Evolutionary conservation across 2,797 vertebrate species (phyloP).

Genomic region (Myioborus melanocephalus): DNA sequence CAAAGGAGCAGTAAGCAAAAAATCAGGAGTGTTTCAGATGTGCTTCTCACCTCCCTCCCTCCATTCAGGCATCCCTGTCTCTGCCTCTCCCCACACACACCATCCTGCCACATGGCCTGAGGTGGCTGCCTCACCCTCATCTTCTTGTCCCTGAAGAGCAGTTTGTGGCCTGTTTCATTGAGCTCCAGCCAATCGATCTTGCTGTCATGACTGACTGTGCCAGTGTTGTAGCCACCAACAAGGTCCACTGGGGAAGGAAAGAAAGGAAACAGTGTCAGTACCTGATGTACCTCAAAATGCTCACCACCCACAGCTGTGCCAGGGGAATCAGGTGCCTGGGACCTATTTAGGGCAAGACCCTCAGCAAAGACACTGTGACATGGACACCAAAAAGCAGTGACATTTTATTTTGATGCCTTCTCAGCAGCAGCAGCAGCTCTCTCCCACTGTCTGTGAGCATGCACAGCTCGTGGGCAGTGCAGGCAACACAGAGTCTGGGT

Average conservation of each 20-base stretch:
- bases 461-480: not conserved
- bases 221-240: slow-evolving; percentile 81
- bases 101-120: not conserved
- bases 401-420: not conserved
- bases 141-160: slow-evolving; percentile 97
- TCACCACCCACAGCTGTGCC: not conserved
- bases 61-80: not conserved
- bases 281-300: not conserved
- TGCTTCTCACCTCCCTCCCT: not conserved
- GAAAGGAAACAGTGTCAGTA: not conserved
- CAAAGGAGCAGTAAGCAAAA: not conserved
- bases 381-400: not conserved
- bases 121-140: slow-evolving; percentile 81
- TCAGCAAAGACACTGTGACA: not conserved
- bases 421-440: not conserved
- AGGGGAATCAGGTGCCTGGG: not conserved
- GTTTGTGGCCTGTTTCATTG: slow-evolving; percentile 92
- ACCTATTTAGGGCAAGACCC: not conserved
- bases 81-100: not conserved
- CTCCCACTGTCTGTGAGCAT: not conserved
- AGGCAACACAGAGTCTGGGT: not conserved
- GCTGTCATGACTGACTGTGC: slow-evolving; percentile 88
- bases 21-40: not conserved
- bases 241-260: slow-evolving; percentile 84
- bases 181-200: slow-evolving; percentile 96